Base-by-base conservation (phyloP, 1,140 invertebrate genomes). In the Drosophila insularis region DNA sequence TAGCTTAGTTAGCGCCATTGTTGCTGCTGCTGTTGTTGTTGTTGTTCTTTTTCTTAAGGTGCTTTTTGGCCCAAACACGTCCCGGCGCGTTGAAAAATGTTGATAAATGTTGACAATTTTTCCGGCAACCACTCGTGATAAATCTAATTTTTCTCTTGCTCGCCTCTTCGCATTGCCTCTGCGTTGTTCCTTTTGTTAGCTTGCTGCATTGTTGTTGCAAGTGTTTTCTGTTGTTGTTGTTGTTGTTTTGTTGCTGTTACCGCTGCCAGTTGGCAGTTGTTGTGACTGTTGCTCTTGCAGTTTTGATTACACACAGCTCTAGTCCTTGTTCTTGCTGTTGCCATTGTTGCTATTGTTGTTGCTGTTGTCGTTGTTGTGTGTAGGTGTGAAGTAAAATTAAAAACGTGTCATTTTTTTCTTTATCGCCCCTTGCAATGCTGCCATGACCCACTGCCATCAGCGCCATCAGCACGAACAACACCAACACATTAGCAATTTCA, bases 81-180 rank as follows among this genome's bases (percentile, higher is more conserved):
- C 66, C 80, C 77, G 55, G 75, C 77, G 70, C 80, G 80, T 80
- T 89, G 84, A 89, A 89, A 90, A 90, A 90, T 90, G 89, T 87
- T 90, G 86, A 90, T 90, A 90, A 90, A 90, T 87, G 87, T 90
- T 90, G 87, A 90, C 87, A 90, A 90, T 90, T 90, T 90, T 90
- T 90, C 86, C 86, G 86, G 81, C 86, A 89, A 90, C 86, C 86
- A 82, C 81, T 90, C 86, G 81, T 90, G 86, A 90, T 90, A 90
- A 90, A 90, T 90, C 86, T 90, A 90, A 90, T 90, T 90, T 89
- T 89, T 86, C 78, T 86, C 72, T 79, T 67, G 56, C 74, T 77
- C 71, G 74, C 80, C 75, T 69, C 66, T 40, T 66, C 69, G 81
- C 71, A 27, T 50, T 64, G 61, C 31, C 58, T 13, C 58, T 10